Percentiles rank a stretch among this genome's conserved stretches.
Conservation (phyloP, 2,113 vertebrate genomes). For the Tonatia bakeri region DNA sequence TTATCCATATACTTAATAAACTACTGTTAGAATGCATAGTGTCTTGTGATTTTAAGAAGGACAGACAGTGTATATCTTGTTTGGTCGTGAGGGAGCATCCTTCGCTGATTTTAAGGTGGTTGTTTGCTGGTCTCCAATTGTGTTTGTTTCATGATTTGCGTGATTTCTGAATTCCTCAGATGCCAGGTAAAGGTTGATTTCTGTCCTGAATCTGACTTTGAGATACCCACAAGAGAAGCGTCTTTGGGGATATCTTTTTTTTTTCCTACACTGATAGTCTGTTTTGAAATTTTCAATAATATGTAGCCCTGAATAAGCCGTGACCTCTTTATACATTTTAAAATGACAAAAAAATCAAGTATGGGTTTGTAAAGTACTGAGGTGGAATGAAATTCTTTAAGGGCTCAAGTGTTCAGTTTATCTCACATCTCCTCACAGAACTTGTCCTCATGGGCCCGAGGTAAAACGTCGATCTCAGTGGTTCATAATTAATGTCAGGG, state of each 20-base stretch:
- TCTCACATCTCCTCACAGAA: slow-evolving; percentile 57
- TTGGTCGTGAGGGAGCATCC: background rate
- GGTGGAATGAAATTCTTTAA: slow-evolving; percentile 69
- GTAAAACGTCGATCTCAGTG: slow-evolving; percentile 67
- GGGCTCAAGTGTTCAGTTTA: background rate
- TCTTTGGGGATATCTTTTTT: background rate
- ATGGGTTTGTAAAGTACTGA: slow-evolving; percentile 28
- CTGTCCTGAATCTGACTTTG: background rate
- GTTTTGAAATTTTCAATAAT: slow-evolving; percentile 57
- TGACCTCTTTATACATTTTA: slow-evolving; percentile 69
- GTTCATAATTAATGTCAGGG: slow-evolving; percentile 83
- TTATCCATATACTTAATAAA: background rate
- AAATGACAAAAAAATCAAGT: slow-evolving; percentile 68
- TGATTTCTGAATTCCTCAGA: background rate
- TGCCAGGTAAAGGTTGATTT: background rate
- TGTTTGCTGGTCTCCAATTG: background rate
- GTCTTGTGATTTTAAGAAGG: background rate
- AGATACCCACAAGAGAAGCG: slow-evolving; percentile 26
- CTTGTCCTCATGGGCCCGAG: slow-evolving; percentile 62
- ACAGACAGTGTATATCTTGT: background rate
- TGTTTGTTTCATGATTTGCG: background rate
- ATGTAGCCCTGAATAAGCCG: slow-evolving; percentile 38
- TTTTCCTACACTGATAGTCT: background rate
- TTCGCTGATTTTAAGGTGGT: background rate
- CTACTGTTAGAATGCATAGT: background rate